Evolutionary conservation across 2,797 vertebrate genomes (phyloP), one percentile per base, ranked within the genome.

Genomic region (Taenioides sp.): DNA sequence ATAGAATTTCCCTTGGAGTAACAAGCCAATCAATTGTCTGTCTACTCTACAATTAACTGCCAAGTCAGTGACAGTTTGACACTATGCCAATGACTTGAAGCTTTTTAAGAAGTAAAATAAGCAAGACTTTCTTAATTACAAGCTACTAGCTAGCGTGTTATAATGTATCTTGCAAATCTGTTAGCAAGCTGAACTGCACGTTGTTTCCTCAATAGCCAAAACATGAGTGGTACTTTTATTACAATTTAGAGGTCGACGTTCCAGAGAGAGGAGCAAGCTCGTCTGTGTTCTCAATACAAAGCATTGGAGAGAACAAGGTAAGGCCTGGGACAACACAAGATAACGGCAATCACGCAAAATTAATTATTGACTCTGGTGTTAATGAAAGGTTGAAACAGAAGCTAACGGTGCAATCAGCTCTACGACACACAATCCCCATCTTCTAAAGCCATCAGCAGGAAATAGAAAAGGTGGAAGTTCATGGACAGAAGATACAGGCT

Each of bases 331-430:
- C 72, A 83, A 79, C 47, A 77, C 58, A 77, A 83, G 88, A 92
- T 89, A 88, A 90, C 80, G 80, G 84, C 84, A 91, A 92, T 90
- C 86, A 88, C 75, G 83, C 80, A 83, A 80, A 89, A 90, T 91
- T 80, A 88, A 92, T 87, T 84, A 88, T 84, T 87, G 88, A 86
- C 80, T 85, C 76, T 80, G 82, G 84, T 91, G 86, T 89, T 91
- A 92, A 92, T 92, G 83, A 89, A 79, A 84, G 88, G 84, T 89
- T 89, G 84, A 78, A 75, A 85, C 72, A 85, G 73, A 87, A 87
- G 88, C 84, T 83, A 91, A 89, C 80, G 65, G 84, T 79, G 75
- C 90, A 91, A 90, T 92, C 89, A 91, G 78, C 82, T 85, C 74
- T n/a, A 60, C 77, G 82, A 79, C 50, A 66, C 68, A 84, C 76